phyloP scores from a whole-genome alignment of 2,888 invertebrate genomes.

The Athalia cordata region DNA sequence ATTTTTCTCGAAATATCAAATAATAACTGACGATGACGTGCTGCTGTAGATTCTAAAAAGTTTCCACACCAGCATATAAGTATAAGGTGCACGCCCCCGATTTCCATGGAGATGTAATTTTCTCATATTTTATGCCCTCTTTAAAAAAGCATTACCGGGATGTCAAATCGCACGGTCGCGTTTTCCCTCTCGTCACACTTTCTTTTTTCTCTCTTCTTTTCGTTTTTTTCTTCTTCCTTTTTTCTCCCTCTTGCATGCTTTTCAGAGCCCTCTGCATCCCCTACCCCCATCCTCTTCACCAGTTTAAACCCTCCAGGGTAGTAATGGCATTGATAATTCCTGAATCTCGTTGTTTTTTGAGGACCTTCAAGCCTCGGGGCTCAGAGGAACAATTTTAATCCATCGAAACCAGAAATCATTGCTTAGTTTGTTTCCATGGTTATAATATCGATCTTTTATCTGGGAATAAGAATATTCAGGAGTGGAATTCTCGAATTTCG shows the following conservation, averaged over 20 bases:
- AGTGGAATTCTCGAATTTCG: no score
- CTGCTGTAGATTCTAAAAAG: not conserved
- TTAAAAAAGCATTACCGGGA: conserved; percentile 41
- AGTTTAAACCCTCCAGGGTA: conserved; percentile 2
- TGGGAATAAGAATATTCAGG: no score
- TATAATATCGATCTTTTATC: no score
- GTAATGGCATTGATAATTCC: conserved; percentile 25
- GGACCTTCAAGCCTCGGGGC: not conserved
- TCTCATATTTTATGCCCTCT: conserved; percentile 36
- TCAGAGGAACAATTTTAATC: not conserved
- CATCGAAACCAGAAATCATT: not conserved
- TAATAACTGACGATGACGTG: not conserved
- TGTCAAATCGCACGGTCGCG: conserved; percentile 32
- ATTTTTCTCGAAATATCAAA: no score
- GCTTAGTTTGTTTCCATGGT: no score
- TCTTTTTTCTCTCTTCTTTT: not conserved
- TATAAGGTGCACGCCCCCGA: not conserved
- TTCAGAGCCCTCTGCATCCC: conserved; percentile 12
- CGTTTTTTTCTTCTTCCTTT: not conserved
- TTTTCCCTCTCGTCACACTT: conserved; percentile 29
- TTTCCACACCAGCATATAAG: not conserved
- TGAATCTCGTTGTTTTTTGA: conserved; percentile 14
- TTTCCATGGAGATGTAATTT: conserved; percentile 43
- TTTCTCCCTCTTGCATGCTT: not conserved
- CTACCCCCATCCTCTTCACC: conserved; percentile 4